Conservation (phyloP, 2,797 vertebrate genomes). For the Mus caroli region DNA sequence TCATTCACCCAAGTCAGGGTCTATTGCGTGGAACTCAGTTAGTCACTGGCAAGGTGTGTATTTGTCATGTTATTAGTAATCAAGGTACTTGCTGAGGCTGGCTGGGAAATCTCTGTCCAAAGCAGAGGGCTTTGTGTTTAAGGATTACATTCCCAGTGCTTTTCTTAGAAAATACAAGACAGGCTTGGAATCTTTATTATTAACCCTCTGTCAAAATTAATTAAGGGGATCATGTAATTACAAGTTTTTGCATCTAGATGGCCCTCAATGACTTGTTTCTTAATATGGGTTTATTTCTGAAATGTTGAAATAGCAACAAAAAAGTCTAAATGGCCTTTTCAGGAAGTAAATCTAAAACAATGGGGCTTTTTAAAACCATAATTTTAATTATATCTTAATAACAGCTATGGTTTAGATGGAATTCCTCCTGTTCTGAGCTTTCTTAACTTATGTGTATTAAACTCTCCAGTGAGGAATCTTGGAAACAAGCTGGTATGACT, state of each 20-base stretch:
- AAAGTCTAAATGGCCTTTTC: slow-evolving; percentile 80
- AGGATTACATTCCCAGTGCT: slow-evolving; percentile 16
- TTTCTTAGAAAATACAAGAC: slow-evolving; percentile 61
- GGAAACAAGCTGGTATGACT: not conserved
- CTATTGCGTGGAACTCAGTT: not conserved
- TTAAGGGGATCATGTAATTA: slow-evolving; percentile 87
- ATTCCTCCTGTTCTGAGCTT: not conserved
- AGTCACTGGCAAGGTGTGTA: not conserved
- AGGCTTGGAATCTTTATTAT: slow-evolving; percentile 81
- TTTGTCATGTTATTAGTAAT: slow-evolving; percentile 9
- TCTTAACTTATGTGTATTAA: not conserved
- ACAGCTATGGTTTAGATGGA: not conserved
- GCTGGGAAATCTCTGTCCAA: not conserved
- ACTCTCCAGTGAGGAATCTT: not conserved
- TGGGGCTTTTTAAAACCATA: slow-evolving; percentile 60
- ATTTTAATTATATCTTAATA: slow-evolving; percentile 68
- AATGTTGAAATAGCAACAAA: slow-evolving; percentile 82
- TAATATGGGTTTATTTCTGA: slow-evolving; percentile 84
- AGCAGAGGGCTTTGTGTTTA: slow-evolving; percentile 25
- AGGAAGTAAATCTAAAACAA: slow-evolving; percentile 75
- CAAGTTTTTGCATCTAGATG: slow-evolving; percentile 82
- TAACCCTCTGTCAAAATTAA: slow-evolving; percentile 86
- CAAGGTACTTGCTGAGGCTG: not conserved
- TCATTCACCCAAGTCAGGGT: not conserved
- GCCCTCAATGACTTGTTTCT: slow-evolving; percentile 84